Percentiles rank a stretch among this genome's conserved stretches.
phyloP scores from a whole-genome alignment of 2,888 invertebrate genomes.

The Ethmia dodecea region DNA sequence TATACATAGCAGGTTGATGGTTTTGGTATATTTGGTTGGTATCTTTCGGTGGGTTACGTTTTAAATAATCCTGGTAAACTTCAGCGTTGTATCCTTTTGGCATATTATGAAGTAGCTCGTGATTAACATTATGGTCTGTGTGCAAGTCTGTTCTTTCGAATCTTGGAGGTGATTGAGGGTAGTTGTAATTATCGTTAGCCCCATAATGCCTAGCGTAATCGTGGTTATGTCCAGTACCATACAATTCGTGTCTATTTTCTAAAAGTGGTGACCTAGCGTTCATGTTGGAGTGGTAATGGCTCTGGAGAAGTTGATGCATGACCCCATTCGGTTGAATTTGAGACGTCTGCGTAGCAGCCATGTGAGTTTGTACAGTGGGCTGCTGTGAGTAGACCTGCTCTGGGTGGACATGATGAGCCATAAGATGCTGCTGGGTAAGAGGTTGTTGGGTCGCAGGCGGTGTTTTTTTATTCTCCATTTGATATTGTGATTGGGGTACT shows the following conservation, averaged over 20 bases:
- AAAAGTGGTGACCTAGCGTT: conserved; percentile 69
- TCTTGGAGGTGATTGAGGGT: conserved; percentile 67
- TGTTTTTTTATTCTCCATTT: conserved; percentile 82
- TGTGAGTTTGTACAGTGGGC: conserved; percentile 56
- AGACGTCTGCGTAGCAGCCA: conserved; percentile 25
- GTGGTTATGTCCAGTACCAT: conserved; percentile 73
- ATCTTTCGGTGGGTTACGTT: conserved; percentile 77
- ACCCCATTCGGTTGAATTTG: conserved; percentile 66
- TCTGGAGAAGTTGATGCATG: conserved; percentile 73
- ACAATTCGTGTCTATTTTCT: conserved; percentile 77
- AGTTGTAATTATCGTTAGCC: conserved; percentile 75
- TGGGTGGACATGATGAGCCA: conserved; percentile 70
- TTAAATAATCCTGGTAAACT: conserved; percentile 74
- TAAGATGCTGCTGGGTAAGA: conserved; percentile 61
- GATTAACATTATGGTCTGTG: conserved; percentile 66
- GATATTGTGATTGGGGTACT: conserved; percentile 76
- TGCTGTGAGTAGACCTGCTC: conserved; percentile 71
- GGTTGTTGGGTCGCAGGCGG: conserved; percentile 76
- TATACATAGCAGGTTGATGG: conserved; percentile 69
- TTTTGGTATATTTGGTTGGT: conserved; percentile 77
- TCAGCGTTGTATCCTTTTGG: conserved; percentile 78
- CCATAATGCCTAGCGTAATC: conserved; percentile 75
- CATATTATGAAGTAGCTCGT: conserved; percentile 61
- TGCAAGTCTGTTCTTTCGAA: conserved; percentile 60
- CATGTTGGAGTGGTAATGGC: conserved; percentile 67